phyloP scores from a whole-genome alignment of 1,140 invertebrate genomes.

The Drosophila sucinea region DNA sequence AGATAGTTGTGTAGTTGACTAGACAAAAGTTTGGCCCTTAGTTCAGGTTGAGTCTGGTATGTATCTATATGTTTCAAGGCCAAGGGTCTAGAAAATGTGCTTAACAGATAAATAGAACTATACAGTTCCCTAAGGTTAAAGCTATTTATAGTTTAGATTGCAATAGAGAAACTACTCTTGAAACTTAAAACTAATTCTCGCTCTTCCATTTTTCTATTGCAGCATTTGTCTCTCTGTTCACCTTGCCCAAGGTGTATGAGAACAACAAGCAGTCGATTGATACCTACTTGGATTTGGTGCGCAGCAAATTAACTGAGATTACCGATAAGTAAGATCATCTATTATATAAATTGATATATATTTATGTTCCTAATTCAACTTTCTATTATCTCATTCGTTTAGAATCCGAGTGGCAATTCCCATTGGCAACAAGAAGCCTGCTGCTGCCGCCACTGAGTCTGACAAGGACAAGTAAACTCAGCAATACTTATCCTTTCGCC shows the following conservation, averaged over 20 bases:
- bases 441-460: constrained; percentile 85
- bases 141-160: no score
- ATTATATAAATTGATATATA: constrained; percentile 1
- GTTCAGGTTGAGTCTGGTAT: no score
- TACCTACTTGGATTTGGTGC: constrained; percentile 94
- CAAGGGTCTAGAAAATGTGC: no score
- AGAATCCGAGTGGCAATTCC: constrained; percentile 96
- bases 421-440: constrained; percentile 90
- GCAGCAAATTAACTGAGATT: constrained; percentile 94
- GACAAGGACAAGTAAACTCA: constrained; percentile 91
- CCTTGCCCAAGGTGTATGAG: constrained; percentile 98
- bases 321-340: constrained; percentile 90
- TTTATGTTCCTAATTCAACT: neutral
- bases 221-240: constrained; percentile 97
- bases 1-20: no score
- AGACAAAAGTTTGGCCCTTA: no score
- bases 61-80: no score
- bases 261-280: constrained; percentile 98
- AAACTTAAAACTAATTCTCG: neutral
- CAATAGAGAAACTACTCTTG: neutral
- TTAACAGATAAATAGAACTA: no score
- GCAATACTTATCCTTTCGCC: constrained; percentile 9
- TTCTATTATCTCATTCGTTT: constrained; percentile 70
- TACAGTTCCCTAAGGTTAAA: no score
- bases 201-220: constrained; percentile 61